Evolutionary conservation across 2,797 vertebrate species (phyloP).

Genomic region (Antrozous pallidus): DNA sequence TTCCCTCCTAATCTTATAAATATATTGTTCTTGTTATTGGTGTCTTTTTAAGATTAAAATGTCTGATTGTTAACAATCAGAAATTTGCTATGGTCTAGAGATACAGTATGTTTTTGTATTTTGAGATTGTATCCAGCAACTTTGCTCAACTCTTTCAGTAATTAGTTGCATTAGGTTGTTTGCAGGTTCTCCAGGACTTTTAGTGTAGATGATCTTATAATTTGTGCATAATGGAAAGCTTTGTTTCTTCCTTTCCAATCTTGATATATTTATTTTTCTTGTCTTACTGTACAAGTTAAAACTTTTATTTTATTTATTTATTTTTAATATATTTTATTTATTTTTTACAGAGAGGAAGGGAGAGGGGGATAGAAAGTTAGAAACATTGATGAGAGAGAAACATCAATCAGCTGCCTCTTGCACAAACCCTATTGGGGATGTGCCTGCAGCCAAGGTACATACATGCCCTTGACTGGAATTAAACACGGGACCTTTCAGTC

Average conservation of each 20-base stretch:
- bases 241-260: background rate
- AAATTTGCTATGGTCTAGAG: background rate
- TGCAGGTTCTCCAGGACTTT: background rate
- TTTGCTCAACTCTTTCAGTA: background rate
- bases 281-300: background rate
- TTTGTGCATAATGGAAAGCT: background rate
- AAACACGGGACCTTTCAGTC: too few relatives aligned
- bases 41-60: background rate
- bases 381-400: too few relatives aligned
- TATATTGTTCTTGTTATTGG: background rate
- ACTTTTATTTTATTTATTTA: too few relatives aligned
- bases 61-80: background rate
- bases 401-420: too few relatives aligned
- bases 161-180: background rate
- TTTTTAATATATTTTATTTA: too few relatives aligned
- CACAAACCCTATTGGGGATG: too few relatives aligned
- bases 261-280: background rate
- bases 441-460: too few relatives aligned
- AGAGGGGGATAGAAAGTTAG: too few relatives aligned
- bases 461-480: too few relatives aligned
- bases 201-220: background rate
- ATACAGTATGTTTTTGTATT: background rate
- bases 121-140: background rate
- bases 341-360: too few relatives aligned
- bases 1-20: background rate